Percentiles rank a stretch among this genome's conserved stretches.
Evolutionary conservation across 2,888 invertebrate species (phyloP).

Genomic region (Ethmia dodecea): DNA sequence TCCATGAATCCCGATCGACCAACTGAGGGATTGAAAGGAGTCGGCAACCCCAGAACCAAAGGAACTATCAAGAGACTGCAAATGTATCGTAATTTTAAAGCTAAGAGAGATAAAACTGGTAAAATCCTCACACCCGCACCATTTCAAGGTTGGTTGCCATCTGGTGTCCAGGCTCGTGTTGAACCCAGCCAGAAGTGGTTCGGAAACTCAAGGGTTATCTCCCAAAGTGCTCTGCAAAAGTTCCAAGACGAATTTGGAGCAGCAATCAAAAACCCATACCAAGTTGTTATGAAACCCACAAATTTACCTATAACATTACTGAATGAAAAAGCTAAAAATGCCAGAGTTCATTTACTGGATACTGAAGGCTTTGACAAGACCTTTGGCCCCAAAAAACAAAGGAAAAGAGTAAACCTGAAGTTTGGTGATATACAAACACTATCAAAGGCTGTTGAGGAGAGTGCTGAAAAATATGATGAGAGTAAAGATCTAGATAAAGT

Average conservation of each 20-base stretch:
- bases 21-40: slow-evolving; percentile 87
- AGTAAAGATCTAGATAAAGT: slow-evolving; percentile 91
- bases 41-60: slow-evolving; percentile 90
- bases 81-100: slow-evolving; percentile 99
- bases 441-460: slow-evolving; percentile 83
- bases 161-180: slow-evolving; percentile 95
- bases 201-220: slow-evolving; percentile 97
- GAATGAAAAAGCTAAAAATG: slow-evolving; percentile 93
- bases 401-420: slow-evolving; percentile 91
- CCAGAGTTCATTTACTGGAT: slow-evolving; percentile 95
- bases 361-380: slow-evolving; percentile 96
- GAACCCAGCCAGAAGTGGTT: slow-evolving; percentile 99
- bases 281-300: slow-evolving; percentile 98
- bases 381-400: slow-evolving; percentile 95
- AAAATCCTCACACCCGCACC: slow-evolving; percentile 97
- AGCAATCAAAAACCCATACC: slow-evolving; percentile 96
- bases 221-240: slow-evolving; percentile 92
- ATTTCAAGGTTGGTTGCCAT: slow-evolving; percentile 92
- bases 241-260: slow-evolving; percentile 97
- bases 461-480: slow-evolving; percentile 86
- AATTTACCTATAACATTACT: slow-evolving; percentile 95
- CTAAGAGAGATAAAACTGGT: slow-evolving; percentile 92
- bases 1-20: slow-evolving; percentile 97
- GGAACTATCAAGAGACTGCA: slow-evolving; percentile 96
- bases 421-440: slow-evolving; percentile 88